Conservation (phyloP, 2,797 vertebrate genomes). For the Myoxocephalus aenaeus region DNA sequence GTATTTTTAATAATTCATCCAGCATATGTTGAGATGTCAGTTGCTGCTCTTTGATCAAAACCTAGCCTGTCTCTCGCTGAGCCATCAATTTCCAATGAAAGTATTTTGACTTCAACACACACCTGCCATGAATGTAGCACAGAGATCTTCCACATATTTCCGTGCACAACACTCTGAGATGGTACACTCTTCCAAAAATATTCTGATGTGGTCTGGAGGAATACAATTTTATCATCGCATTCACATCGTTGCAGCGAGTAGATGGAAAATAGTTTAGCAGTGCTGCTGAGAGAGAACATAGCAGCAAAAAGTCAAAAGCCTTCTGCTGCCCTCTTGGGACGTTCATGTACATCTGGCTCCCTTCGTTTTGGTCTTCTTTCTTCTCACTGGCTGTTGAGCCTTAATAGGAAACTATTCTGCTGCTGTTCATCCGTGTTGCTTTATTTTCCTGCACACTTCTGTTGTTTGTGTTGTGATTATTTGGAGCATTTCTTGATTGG, state of each 20-base stretch:
- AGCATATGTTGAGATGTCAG: slow-evolving; percentile 85
- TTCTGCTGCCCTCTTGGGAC: slow-evolving; percentile 68
- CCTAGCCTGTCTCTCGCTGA: slow-evolving; percentile 76
- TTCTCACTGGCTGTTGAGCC: slow-evolving; percentile 48
- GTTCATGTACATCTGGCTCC: slow-evolving; percentile 44
- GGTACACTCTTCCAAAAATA: slow-evolving; percentile 11
- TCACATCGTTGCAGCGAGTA: slow-evolving; percentile 17
- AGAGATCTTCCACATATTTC: slow-evolving; percentile 25
- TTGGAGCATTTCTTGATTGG: slow-evolving; percentile 17
- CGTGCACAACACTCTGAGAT: slow-evolving; percentile 19
- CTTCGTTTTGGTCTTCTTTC: slow-evolving; percentile 48
- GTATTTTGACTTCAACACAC: slow-evolving; percentile 61
- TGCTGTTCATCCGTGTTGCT: slow-evolving; percentile 31
- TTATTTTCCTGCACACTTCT: slow-evolving; percentile 21
- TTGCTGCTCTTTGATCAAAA: slow-evolving; percentile 82
- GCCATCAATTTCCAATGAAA: slow-evolving; percentile 77
- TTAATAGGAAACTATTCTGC: slow-evolving; percentile 43
- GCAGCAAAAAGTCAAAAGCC: slow-evolving; percentile 43
- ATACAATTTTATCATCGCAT: slow-evolving; percentile 37
- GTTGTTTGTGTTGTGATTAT: slow-evolving; percentile 23
- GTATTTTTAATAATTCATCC: slow-evolving; percentile 86
- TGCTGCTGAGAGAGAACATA: slow-evolving; percentile 34
- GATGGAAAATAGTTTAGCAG: slow-evolving; percentile 26
- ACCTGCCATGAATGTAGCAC: slow-evolving; percentile 61
- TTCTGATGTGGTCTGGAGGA: slow-evolving; percentile 8